phyloP scores from a whole-genome alignment of 2,113 vertebrate genomes.

The Chaenogobius annularis region DNA sequence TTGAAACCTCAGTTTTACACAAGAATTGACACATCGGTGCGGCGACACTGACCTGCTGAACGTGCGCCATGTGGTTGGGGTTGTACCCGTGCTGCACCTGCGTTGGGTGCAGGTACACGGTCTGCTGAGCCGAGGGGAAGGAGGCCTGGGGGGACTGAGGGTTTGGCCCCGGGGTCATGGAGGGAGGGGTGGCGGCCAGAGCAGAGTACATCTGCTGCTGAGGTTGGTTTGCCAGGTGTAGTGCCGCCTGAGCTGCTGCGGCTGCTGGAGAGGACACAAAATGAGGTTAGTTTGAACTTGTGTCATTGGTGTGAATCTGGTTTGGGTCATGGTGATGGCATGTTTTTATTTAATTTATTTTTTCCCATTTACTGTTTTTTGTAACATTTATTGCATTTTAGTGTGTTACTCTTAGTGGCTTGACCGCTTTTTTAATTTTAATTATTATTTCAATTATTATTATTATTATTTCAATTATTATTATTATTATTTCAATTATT shows the following conservation, averaged over 20 bases:
- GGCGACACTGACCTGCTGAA: slow-evolving; percentile 87
- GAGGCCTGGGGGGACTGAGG: slow-evolving; percentile 95
- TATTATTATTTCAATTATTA: too few relatives aligned
- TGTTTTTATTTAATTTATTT: background rate
- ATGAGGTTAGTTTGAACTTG: background rate
- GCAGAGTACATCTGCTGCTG: slow-evolving; percentile 94
- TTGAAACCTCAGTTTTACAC: too few relatives aligned
- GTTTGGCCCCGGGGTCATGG: slow-evolving; percentile 95
- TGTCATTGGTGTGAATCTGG: background rate
- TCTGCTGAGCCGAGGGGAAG: slow-evolving; percentile 92
- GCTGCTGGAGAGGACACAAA: slow-evolving; percentile 36
- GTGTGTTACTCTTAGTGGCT: background rate
- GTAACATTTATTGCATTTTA: background rate
- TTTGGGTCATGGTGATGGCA: background rate
- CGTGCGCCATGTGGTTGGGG: slow-evolving; percentile 93
- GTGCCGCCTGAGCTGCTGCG: slow-evolving; percentile 84
- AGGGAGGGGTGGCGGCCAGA: slow-evolving; percentile 91
- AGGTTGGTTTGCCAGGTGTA: slow-evolving; percentile 89
- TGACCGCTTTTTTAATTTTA: background rate
- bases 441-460: too few relatives aligned
- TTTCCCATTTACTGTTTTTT: too few relatives aligned
- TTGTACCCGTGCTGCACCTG: slow-evolving; percentile 96
- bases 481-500: too few relatives aligned
- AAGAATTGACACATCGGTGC: too few relatives aligned
- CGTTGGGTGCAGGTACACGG: slow-evolving; percentile 95